These are phyloP conservation scores for Acromyrmex echinatior DNA, from an alignment of 1,140 invertebrate genomes.

Conservation along the genomic window DNA sequence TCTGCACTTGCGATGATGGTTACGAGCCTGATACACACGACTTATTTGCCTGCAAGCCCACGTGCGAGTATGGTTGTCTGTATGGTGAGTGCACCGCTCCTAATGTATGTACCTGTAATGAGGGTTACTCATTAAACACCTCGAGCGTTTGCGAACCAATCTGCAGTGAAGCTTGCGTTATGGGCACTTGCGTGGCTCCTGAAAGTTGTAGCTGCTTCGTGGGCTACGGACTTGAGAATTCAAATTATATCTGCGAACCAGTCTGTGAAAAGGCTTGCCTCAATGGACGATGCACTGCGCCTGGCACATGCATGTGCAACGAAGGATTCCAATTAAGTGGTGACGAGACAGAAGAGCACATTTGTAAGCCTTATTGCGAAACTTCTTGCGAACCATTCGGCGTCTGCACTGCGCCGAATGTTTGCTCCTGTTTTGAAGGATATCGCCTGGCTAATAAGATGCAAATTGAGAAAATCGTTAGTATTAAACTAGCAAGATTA, in stretches of 20 bases:
- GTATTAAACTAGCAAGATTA: background rate
- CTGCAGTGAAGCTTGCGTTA: conserved; percentile 62
- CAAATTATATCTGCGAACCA: conserved; percentile 59
- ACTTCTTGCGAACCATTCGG: conserved; percentile 65
- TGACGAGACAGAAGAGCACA: conserved; percentile 22
- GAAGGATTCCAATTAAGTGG: conserved; percentile 24
- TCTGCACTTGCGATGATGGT: conserved; percentile 77
- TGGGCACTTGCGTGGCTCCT: conserved; percentile 67
- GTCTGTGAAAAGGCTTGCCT: conserved; percentile 67
- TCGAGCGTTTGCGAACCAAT: conserved; percentile 59
- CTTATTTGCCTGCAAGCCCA: conserved; percentile 46
- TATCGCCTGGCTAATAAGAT: conserved; percentile 39
- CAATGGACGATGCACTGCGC: conserved; percentile 73
- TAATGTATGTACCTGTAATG: conserved; percentile 64
- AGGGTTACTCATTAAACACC: conserved; percentile 51
- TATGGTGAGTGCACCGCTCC: conserved; percentile 63
- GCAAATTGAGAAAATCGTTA: background rate
- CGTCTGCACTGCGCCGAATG: conserved; percentile 73
- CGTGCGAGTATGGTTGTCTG: conserved; percentile 58
- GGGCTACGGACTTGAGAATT: conserved; percentile 53
- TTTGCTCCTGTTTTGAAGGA: conserved; percentile 77
- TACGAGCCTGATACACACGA: conserved; percentile 41
- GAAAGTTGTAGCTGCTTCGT: conserved; percentile 65
- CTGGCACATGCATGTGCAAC: conserved; percentile 74
- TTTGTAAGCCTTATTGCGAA: conserved; percentile 55